Evolutionary conservation across 1,140 invertebrate genomes (phyloP).

Genomic region (Dryas iulia): DNA sequence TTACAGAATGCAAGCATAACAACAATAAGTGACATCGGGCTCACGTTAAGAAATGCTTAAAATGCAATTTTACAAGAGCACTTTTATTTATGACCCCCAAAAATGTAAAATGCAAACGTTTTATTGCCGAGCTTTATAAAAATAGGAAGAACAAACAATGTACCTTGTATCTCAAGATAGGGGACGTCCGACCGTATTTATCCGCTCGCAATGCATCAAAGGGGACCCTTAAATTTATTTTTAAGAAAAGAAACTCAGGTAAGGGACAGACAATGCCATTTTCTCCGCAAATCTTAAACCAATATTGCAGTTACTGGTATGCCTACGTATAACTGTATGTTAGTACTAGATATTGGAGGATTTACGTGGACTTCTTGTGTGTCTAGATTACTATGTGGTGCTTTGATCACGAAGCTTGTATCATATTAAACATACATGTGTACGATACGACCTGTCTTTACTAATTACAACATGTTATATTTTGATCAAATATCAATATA

Average conservation of each 20-base stretch:
- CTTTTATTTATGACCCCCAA: conserved; percentile 76
- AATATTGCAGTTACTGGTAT: not conserved
- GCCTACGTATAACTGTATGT: not conserved
- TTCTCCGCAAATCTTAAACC: not conserved
- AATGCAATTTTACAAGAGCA: conserved; percentile 74
- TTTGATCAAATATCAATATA: no score
- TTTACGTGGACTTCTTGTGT: not conserved
- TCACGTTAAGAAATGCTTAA: conserved; percentile 71
- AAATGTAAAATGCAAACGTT: conserved; percentile 77
- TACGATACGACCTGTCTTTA: not conserved
- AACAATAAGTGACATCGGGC: conserved; percentile 55
- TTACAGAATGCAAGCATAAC: not conserved
- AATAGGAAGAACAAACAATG: conserved; percentile 77
- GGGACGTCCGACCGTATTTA: conserved; percentile 66
- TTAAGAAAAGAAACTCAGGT: conserved; percentile 30
- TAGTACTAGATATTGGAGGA: not conserved
- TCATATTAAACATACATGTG: not conserved
- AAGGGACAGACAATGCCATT: conserved; percentile 12
- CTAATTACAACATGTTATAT: not conserved
- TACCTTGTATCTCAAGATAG: conserved; percentile 64
- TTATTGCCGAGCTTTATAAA: conserved; percentile 73
- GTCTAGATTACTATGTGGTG: not conserved
- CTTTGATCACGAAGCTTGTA: not conserved
- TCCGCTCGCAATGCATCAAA: conserved; percentile 36
- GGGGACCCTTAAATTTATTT: conserved; percentile 31